These are phyloP conservation scores for Tor tambroides DNA, from an alignment of 2,113 vertebrate genomes.

Conservation along the genomic window DNA sequence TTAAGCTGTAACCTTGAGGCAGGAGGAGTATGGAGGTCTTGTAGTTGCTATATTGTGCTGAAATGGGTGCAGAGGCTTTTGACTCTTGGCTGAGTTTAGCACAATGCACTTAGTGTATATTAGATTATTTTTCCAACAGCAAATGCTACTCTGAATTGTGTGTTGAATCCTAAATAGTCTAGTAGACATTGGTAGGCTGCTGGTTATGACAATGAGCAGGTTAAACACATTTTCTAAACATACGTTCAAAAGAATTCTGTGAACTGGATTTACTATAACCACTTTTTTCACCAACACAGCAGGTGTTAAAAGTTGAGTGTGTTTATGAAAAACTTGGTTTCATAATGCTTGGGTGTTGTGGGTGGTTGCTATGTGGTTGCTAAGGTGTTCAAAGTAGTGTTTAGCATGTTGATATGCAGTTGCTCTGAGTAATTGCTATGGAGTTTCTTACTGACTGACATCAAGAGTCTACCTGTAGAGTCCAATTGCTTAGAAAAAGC, in stretches of 20 bases:
- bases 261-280: not conserved
- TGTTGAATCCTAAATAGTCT: slow-evolving; percentile 39
- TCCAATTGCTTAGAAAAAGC: not conserved
- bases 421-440: not conserved
- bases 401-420: not conserved
- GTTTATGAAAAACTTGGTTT: not conserved
- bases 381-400: not conserved
- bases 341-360: not conserved
- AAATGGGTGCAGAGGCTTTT: slow-evolving; percentile 1
- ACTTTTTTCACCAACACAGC: not conserved
- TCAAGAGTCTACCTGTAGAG: not conserved
- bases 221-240: not conserved
- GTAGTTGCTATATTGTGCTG: slow-evolving; percentile 23
- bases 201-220: not conserved
- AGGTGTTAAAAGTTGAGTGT: not conserved
- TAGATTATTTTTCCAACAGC: slow-evolving; percentile 38
- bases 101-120: slow-evolving; percentile 41
- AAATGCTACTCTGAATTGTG: slow-evolving; percentile 23
- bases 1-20: slow-evolving; percentile 43
- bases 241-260: not conserved
- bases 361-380: not conserved
- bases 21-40: slow-evolving; percentile 12
- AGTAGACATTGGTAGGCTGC: not conserved
- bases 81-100: slow-evolving; percentile 40
- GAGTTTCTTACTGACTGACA: not conserved